phyloP scores from a whole-genome alignment of 2,888 invertebrate species.

The Lysandra coridon region DNA sequence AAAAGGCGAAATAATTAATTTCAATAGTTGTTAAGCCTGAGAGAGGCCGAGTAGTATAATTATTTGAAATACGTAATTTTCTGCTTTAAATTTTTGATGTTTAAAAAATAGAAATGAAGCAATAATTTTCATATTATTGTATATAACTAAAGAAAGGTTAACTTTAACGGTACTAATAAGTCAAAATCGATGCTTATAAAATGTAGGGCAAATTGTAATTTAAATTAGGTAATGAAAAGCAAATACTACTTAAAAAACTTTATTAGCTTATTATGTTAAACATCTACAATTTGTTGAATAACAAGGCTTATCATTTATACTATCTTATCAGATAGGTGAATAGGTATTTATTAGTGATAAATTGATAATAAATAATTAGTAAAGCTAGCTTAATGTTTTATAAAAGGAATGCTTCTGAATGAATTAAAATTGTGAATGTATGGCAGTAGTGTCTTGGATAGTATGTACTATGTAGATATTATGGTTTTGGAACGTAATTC shows the following conservation, averaged over 20 bases:
- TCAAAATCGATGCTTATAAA: not conserved
- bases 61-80: not conserved
- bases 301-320: constrained; percentile 14
- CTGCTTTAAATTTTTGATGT: not conserved
- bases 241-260: constrained; percentile 29
- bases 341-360: constrained; percentile 10
- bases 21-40: not conserved
- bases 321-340: constrained; percentile 6
- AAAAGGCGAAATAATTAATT: constrained; percentile 67
- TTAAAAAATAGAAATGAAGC: not conserved
- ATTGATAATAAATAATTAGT: constrained; percentile 14
- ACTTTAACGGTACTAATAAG: constrained; percentile 18
- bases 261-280: constrained; percentile 18
- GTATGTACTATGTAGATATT: not conserved
- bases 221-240: constrained; percentile 21
- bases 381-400: not conserved
- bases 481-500: not conserved
- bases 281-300: constrained; percentile 22
- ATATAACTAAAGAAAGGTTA: not conserved
- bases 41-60: not conserved
- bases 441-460: not conserved
- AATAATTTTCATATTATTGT: constrained; percentile 12
- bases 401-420: not conserved
- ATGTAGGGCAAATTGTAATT: not conserved
- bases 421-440: not conserved